These are phyloP conservation scores for Deilephila porcellus DNA, from an alignment of 2,888 invertebrate species.

Conservation along the genomic window DNA sequence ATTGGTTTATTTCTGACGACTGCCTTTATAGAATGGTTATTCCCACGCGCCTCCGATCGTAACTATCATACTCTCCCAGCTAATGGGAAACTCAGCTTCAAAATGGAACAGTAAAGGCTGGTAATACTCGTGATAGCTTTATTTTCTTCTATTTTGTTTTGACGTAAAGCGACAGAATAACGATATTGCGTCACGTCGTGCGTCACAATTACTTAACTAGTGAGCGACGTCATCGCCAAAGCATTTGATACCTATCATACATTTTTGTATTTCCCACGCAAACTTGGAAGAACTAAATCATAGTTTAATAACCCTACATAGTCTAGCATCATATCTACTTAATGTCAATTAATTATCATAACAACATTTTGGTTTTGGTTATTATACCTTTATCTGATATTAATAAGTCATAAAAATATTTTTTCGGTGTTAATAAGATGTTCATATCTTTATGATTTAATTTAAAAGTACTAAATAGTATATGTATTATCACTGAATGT, in stretches of 20 bases:
- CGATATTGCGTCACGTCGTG: constrained; percentile 26
- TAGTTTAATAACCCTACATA: not conserved
- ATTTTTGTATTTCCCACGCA: not conserved
- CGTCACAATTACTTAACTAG: constrained; percentile 18
- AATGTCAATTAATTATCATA: not conserved
- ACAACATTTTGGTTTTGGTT: not conserved
- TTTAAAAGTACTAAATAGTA: not conserved
- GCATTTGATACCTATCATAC: not conserved
- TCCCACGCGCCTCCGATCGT: constrained; percentile 48
- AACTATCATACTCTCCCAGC: constrained; percentile 46
- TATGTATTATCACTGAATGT: constrained; percentile 8
- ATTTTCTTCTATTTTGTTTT: constrained; percentile 19
- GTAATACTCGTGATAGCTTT: constrained; percentile 18
- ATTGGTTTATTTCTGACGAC: constrained; percentile 47
- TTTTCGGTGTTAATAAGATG: not conserved
- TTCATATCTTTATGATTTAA: not conserved
- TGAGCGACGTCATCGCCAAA: too few species aligned
- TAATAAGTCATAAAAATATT: not conserved
- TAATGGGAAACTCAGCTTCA: constrained; percentile 40
- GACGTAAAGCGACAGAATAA: not conserved
- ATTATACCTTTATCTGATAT: not conserved
- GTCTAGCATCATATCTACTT: not conserved
- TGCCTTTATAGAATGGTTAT: constrained; percentile 39
- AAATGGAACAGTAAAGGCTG: constrained; percentile 37
- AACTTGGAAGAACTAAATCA: not conserved